Percentiles rank a stretch among this genome's conserved stretches.
Conservation (phyloP, 37 sponge, comb jelly and placozoan species). For the Amphimedon queenslandica region DNA sequence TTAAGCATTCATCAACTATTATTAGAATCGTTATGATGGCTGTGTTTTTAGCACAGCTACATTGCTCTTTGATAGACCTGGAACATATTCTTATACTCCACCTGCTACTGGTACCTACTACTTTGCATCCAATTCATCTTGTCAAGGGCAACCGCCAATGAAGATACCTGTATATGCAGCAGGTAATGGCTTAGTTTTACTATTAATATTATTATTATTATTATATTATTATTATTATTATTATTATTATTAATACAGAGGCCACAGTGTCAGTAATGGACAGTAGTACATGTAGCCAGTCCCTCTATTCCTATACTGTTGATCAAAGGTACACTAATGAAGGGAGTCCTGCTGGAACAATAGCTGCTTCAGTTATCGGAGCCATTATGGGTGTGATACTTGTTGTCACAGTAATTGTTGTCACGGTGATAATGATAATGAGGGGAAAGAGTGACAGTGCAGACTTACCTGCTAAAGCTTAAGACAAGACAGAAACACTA, state of each 20-base stretch:
- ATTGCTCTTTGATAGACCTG: neutral
- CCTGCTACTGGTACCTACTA: neutral
- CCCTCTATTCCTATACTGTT: neutral
- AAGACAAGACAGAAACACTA: too few relatives aligned
- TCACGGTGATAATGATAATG: neutral
- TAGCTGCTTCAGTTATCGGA: neutral
- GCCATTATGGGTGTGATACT: neutral
- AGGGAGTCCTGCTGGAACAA: neutral
- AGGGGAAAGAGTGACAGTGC: neutral
- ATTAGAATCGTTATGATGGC: slow-evolving; percentile 8
- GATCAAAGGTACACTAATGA: neutral
- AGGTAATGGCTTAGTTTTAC: too few relatives aligned
- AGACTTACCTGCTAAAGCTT: neutral
- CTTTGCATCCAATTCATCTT: neutral
- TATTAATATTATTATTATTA: too few relatives aligned
- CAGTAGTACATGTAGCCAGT: neutral
- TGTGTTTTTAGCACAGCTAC: slow-evolving; percentile 1
- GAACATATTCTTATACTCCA: neutral
- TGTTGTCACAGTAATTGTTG: neutral
- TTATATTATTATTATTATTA: neutral
- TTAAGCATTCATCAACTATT: neutral
- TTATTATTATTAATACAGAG: neutral
- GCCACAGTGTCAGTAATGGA: neutral
- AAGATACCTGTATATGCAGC: neutral
- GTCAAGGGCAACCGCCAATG: slow-evolving; percentile 1